Evolutionary conservation across 2,888 invertebrate genomes (phyloP).

Genomic region (Drosophila lacicola): DNA sequence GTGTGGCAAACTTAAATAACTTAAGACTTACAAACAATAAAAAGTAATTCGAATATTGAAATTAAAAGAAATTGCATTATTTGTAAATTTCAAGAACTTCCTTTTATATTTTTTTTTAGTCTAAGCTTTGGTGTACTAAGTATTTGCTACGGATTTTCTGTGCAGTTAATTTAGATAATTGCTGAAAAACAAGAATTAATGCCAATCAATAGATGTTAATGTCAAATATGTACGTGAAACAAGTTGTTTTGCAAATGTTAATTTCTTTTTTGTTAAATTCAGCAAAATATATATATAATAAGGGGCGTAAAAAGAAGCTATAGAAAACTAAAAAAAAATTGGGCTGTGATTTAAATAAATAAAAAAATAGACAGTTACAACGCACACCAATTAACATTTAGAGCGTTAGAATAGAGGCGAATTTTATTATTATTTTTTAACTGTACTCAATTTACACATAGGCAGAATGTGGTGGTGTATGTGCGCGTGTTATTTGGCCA

Average conservation of each 20-base stretch:
- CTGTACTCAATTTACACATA: conserved; percentile 47
- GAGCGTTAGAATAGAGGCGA: conserved; percentile 61
- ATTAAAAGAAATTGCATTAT: conserved; percentile 2
- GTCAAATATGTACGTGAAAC: conserved; percentile 45
- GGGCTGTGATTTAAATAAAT: conserved; percentile 45
- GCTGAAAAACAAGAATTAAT: conserved; percentile 42
- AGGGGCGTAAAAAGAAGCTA: conserved; percentile 5
- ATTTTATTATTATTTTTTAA: conserved; percentile 15
- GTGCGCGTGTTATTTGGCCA: conserved; percentile 15
- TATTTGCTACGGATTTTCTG: conserved; percentile 61
- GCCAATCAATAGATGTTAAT: conserved; percentile 42
- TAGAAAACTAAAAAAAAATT: conserved; percentile 14
- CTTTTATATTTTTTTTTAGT: conserved; percentile 16
- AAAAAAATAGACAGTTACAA: conserved; percentile 64
- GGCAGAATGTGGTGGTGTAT: conserved; percentile 16
- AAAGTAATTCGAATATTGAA: conserved; percentile 25
- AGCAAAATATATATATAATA: not conserved
- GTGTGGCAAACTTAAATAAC: conserved; percentile 38
- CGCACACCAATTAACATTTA: conserved; percentile 78
- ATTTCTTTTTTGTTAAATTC: conserved; percentile 26
- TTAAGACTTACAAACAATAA: conserved; percentile 12
- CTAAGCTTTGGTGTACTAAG: conserved; percentile 20
- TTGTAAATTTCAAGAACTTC: conserved; percentile 6
- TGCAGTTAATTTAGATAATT: conserved; percentile 67
- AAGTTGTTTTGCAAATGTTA: conserved; percentile 39